Evolutionary conservation across 2,888 invertebrate species (phyloP), one percentile per base, ranked within the genome.

Genomic region (Oasisia sp.): DNA sequence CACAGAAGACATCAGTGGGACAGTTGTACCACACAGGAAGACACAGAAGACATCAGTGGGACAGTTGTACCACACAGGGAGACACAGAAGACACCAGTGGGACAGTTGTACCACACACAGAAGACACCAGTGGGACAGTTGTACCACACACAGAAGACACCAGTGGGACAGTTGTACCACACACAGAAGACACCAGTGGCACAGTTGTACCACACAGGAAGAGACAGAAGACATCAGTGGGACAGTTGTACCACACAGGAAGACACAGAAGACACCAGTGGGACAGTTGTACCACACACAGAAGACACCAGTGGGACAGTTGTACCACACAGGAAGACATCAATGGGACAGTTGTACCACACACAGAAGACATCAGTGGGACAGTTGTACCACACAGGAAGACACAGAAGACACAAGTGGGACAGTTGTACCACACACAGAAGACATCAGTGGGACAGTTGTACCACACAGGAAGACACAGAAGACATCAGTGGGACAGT

Each of bases 181-280:
- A 0, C 50, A 32, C 90, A 92, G 58, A 74, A 74, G 74, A 74
- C 74, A 74, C 0, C 7, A 27, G 27, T 74, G 74, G 27, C 27
- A 4, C 27, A 0, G 74, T 74, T 74, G 3, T 19, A 74, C 0
- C 74, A 50, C 2, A 0, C 50, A 50, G 9, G 50, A 50, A 50
- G 97, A 97, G 93, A 32, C 90, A 92, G 58, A 74, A 74, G 74
- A 74, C 74, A 74, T 3, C 7, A 27, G 27, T 74, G 74, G 27
- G 27, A 4, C 27, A 0, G 74, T 74, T 74, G 3, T 19, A 74
- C 0, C 74, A 50, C 2, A 0, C 50, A 50, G 9, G 50, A 50
- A 50, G 97, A 97, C 93, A 32, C 90, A 92, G 58, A 74, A 74
- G 74, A 74, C 74, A 74, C 0, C 7, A 27, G 27, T 74, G 74